These are phyloP conservation scores for Pagrus major DNA, from an alignment of 2,113 vertebrate genomes.

Conservation along the genomic window DNA sequence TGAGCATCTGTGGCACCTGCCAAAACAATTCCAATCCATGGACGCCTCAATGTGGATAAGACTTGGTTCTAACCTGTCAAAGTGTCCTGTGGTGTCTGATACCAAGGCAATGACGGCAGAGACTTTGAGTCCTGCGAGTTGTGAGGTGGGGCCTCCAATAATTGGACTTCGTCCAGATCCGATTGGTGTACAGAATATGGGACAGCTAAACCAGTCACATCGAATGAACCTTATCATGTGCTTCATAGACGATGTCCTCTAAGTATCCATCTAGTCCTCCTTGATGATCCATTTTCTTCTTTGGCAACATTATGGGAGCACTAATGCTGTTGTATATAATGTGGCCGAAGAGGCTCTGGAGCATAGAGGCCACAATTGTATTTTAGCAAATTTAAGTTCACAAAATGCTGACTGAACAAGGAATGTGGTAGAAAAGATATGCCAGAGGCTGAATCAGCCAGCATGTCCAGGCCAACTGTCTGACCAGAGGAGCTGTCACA, in stretches of 20 bases:
- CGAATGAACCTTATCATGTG: no score
- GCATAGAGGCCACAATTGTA: neutral
- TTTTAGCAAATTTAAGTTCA: constrained; percentile 5
- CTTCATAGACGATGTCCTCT: neutral
- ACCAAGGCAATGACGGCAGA: no score
- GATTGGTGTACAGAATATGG: no score
- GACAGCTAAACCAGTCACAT: neutral
- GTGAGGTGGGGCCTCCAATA: no score
- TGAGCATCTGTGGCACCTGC: no score
- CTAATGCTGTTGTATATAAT: neutral
- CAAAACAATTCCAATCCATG: no score
- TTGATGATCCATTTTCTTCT: neutral
- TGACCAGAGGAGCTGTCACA: constrained; percentile 32
- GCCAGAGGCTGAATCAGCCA: constrained; percentile 43
- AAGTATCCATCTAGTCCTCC: neutral
- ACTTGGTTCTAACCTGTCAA: no score
- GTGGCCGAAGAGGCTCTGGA: neutral
- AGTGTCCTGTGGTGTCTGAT: no score
- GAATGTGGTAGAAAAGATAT: constrained; percentile 1
- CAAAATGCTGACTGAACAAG: constrained; percentile 24
- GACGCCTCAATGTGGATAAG: no score
- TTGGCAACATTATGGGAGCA: neutral
- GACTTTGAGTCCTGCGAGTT: no score
- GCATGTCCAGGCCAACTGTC: constrained; percentile 26
- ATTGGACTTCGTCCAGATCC: no score